Evolutionary conservation across 2,797 vertebrate species (phyloP).

Genomic region (Amblyraja radiata): DNA sequence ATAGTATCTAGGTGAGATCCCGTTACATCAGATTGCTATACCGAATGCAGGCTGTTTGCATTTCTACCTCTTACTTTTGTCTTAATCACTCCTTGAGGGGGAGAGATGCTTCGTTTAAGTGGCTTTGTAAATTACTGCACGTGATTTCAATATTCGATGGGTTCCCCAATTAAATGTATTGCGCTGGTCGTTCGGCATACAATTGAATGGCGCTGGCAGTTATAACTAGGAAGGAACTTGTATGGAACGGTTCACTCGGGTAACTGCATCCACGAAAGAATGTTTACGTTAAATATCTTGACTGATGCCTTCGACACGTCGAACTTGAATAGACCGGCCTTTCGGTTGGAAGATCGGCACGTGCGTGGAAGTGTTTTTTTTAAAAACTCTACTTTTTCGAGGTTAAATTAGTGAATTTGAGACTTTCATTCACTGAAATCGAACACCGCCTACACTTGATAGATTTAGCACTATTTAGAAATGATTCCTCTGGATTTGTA

Average conservation of each 20-base stretch:
- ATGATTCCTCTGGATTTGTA: background rate
- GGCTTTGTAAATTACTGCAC: background rate
- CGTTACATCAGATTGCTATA: background rate
- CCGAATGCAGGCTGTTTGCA: background rate
- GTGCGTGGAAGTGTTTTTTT: background rate
- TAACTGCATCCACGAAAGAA: background rate
- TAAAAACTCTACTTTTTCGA: too few relatives aligned
- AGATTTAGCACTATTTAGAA: background rate
- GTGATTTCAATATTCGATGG: background rate
- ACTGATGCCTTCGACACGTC: too few relatives aligned
- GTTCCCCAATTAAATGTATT: background rate
- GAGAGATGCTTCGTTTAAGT: background rate
- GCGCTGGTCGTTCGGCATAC: background rate
- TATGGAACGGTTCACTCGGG: background rate
- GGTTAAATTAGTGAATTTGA: background rate
- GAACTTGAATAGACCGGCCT: background rate
- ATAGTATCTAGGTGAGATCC: background rate
- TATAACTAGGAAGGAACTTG: background rate
- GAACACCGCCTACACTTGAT: too few relatives aligned
- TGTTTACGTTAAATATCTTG: background rate
- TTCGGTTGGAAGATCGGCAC: slow-evolving; percentile 11
- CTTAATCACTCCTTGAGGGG: too few relatives aligned
- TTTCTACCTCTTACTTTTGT: background rate
- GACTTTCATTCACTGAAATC: background rate
- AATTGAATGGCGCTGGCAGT: too few relatives aligned